Evolutionary conservation across 2,888 invertebrate species (phyloP).

Genomic region (Apodemia zela): DNA sequence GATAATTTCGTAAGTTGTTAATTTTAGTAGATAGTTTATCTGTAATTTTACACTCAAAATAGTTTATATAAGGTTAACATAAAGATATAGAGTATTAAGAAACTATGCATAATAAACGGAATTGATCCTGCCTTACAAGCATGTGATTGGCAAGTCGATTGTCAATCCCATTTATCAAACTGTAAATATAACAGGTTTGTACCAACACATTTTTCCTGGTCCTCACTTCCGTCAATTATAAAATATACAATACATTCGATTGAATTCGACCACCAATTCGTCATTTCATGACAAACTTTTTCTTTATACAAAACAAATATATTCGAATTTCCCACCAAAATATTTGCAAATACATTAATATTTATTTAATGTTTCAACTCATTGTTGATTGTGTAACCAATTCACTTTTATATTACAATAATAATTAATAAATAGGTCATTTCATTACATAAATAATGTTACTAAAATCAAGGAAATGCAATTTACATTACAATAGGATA

Average conservation of each 20-base stretch:
- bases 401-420: background rate
- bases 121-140: background rate
- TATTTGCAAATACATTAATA: constrained; percentile 16
- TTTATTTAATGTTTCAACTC: background rate
- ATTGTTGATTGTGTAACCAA: background rate
- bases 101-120: background rate
- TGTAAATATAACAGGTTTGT: constrained; percentile 14
- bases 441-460: background rate
- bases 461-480: background rate
- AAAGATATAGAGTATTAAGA: background rate
- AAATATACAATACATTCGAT: constrained; percentile 52
- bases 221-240: constrained; percentile 41
- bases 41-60: no score
- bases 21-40: no score
- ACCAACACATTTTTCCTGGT: constrained; percentile 42
- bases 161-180: background rate
- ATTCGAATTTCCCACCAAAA: constrained; percentile 23
- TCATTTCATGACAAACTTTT: constrained; percentile 58
- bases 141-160: background rate
- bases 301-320: constrained; percentile 27
- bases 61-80: no score
- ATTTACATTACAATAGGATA: background rate
- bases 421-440: no score
- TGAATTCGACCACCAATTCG: constrained; percentile 39
- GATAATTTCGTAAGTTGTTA: no score